phyloP scores from a whole-genome alignment of 1,140 invertebrate species.

The Drosophila sproati region DNA sequence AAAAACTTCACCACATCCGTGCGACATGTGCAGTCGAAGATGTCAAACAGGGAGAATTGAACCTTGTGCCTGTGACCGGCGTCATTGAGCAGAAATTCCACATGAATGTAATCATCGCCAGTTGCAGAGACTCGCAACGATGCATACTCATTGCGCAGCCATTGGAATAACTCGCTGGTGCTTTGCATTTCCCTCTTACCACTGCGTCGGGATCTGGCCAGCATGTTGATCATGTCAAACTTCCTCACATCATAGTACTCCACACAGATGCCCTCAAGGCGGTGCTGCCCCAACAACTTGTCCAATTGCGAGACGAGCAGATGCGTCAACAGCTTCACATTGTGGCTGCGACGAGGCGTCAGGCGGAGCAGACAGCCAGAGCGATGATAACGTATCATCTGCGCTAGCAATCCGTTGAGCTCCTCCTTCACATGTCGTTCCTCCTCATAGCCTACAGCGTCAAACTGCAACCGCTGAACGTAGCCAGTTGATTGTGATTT shows the following conservation, averaged over 20 bases:
- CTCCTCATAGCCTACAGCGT: slow-evolving; percentile 60
- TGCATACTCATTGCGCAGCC: slow-evolving; percentile 58
- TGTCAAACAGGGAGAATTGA: slow-evolving; percentile 55
- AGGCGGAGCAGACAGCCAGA: slow-evolving; percentile 58
- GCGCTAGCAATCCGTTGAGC: slow-evolving; percentile 35
- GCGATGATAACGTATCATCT: slow-evolving; percentile 45
- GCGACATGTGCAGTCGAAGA: slow-evolving; percentile 54
- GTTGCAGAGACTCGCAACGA: slow-evolving; percentile 26
- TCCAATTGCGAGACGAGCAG: slow-evolving; percentile 63
- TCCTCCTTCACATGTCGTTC: slow-evolving; percentile 47
- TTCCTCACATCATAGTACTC: slow-evolving; percentile 71
- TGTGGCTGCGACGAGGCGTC: slow-evolving; percentile 38
- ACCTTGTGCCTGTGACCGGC: slow-evolving; percentile 24
- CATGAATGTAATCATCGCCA: slow-evolving; percentile 67
- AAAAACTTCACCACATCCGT: slow-evolving; percentile 61
- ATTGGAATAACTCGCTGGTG: slow-evolving; percentile 65
- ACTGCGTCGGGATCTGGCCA: slow-evolving; percentile 7
- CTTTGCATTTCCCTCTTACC: slow-evolving; percentile 26
- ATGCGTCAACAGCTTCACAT: slow-evolving; percentile 53
- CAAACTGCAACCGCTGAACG: slow-evolving; percentile 62
- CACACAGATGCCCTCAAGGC: slow-evolving; percentile 48
- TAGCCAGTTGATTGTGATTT: slow-evolving; percentile 28
- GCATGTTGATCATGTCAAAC: slow-evolving; percentile 69
- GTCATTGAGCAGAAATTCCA: slow-evolving; percentile 53
- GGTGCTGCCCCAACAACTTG: slow-evolving; percentile 39